A percentile compares a stretch with the other conserved stretches of the same genome.
Conservation (phyloP, 2,888 invertebrate genomes). For the Tanypteryx hageni region DNA sequence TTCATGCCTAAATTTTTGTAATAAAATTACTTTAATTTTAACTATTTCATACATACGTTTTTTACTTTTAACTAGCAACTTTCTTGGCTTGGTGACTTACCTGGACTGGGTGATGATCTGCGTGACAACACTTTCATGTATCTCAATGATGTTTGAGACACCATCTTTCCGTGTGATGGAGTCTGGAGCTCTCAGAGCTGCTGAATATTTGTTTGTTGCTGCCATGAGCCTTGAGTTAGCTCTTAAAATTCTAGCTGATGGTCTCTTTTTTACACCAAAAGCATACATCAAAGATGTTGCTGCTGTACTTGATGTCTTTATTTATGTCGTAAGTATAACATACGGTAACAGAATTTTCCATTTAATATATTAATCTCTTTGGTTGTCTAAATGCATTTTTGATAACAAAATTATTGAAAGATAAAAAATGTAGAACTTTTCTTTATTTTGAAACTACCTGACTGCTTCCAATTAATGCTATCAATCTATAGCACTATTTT, state of each 20-base stretch:
- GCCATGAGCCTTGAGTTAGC: slow-evolving; percentile 98
- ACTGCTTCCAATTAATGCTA: no score
- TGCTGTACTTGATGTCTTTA: slow-evolving; percentile 97
- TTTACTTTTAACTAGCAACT: slow-evolving; percentile 83
- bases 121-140: slow-evolving; percentile 96
- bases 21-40: no score
- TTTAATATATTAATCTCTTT: no score
- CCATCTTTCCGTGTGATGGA: slow-evolving; percentile 96
- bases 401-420: no score
- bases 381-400: no score
- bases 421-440: no score
- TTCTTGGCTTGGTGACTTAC: slow-evolving; percentile 98
- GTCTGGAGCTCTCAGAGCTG: slow-evolving; percentile 92
- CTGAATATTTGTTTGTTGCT: slow-evolving; percentile 98
- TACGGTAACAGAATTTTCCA: slow-evolving; percentile 23
- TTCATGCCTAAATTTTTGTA: no score
- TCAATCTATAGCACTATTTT: no score
- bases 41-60: background rate
- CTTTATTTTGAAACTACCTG: no score
- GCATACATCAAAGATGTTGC: slow-evolving; percentile 99
- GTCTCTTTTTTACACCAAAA: slow-evolving; percentile 98
- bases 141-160: slow-evolving; percentile 99
- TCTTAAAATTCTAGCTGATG: slow-evolving; percentile 97
- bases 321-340: slow-evolving; percentile 90
- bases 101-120: slow-evolving; percentile 99